Percentiles rank a stretch among this genome's conserved stretches.
phyloP scores from a whole-genome alignment of 2,888 invertebrate genomes.

The Aquatica leii region DNA sequence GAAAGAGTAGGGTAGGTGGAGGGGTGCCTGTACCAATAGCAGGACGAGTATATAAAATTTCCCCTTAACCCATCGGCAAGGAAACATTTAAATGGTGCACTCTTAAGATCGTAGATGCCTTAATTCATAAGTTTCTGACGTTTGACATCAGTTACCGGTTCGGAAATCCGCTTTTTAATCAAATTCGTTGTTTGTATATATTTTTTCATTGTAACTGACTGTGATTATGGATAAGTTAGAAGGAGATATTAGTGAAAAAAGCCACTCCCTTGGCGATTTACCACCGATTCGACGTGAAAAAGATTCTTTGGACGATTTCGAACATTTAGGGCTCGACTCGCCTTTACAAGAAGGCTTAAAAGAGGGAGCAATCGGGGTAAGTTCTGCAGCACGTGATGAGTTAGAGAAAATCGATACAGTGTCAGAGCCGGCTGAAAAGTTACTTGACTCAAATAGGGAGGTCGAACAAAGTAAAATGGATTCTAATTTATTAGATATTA shows the following conservation, averaged over 20 bases:
- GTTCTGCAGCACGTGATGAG: constrained; percentile 52
- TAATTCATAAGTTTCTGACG: constrained; percentile 23
- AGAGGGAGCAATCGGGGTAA: constrained; percentile 55
- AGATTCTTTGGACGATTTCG: constrained; percentile 78
- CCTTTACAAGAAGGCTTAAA: constrained; percentile 52
- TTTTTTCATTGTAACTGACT: constrained; percentile 16
- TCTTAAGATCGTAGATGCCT: constrained; percentile 6
- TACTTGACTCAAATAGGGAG: constrained; percentile 34
- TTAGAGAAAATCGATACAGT: constrained; percentile 58
- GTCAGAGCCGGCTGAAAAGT: constrained; percentile 52
- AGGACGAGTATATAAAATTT: constrained; percentile 20
- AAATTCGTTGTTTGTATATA: constrained; percentile 21
- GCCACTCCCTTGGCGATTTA: constrained; percentile 20
- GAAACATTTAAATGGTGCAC: constrained; percentile 32
- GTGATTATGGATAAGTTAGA: constrained; percentile 33
- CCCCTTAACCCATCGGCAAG: constrained; percentile 44
- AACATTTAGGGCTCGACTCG: constrained; percentile 73
- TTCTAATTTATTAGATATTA: constrained; percentile 54
- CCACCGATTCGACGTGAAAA: constrained; percentile 31
- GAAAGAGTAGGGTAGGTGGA: constrained; percentile 28
- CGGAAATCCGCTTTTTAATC: neutral
- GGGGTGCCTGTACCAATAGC: constrained; percentile 36
- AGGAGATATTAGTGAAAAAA: neutral
- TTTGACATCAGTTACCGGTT: constrained; percentile 40
- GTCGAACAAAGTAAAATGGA: constrained; percentile 50